phyloP scores from a whole-genome alignment of 2,888 invertebrate species.

The Notocelia uddmanniana region DNA sequence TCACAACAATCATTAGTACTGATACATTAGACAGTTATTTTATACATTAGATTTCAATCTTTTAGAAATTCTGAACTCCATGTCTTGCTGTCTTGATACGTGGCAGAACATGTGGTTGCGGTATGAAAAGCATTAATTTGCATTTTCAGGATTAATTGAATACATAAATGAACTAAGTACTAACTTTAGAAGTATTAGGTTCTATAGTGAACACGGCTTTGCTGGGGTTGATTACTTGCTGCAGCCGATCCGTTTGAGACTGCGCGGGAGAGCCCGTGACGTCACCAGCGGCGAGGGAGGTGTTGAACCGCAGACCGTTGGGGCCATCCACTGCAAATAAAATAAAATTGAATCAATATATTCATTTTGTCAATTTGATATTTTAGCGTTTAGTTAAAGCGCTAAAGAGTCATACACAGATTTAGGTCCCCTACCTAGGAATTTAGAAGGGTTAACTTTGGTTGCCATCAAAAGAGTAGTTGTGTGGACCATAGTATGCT shows the following conservation, averaged over 20 bases:
- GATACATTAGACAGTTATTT: no score
- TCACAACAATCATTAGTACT: no score
- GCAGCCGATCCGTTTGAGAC: constrained; percentile 76
- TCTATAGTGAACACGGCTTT: constrained; percentile 89
- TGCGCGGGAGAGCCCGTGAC: constrained; percentile 72
- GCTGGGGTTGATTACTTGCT: constrained; percentile 87
- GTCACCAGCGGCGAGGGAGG: constrained; percentile 73
- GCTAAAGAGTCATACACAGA: no score
- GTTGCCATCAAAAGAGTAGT: constrained; percentile 86
- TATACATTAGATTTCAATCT: no score
- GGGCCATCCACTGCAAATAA: constrained; percentile 78
- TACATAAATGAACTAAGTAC: constrained; percentile 8
- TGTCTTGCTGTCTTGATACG: no score
- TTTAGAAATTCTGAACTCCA: no score
- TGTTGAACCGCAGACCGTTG: constrained; percentile 84
- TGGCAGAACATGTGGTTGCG: no score
- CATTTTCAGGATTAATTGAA: no score
- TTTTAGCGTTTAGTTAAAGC: no score
- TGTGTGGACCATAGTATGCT: constrained; percentile 63
- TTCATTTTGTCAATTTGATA: no score
- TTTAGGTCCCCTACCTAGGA: no score
- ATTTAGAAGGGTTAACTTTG: constrained; percentile 87
- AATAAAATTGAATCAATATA: neutral
- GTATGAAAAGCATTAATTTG: no score
- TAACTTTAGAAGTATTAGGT: constrained; percentile 87